These are phyloP conservation scores for Amia ocellicauda DNA, from an alignment of 2,113 vertebrate species.

Conservation along the genomic window DNA sequence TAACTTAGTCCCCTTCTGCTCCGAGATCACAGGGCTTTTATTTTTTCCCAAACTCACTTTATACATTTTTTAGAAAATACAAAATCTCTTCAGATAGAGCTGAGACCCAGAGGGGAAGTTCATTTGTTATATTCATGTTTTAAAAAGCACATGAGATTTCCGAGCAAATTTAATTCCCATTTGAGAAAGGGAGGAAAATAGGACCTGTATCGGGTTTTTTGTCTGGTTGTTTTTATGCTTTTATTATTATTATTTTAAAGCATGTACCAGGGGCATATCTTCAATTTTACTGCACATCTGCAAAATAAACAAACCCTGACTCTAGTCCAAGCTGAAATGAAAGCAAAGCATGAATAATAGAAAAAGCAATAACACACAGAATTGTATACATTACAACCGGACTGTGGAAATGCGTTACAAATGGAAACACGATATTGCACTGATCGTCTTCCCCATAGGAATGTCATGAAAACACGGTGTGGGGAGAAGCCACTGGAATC, in stretches of 20 bases:
- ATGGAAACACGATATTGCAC: not conserved
- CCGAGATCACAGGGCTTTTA: not conserved
- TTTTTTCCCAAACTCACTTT: not conserved
- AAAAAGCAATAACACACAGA: not conserved
- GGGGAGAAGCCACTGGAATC: slow-evolving; percentile 17
- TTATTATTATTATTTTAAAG: slow-evolving; percentile 11
- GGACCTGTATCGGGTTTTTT: slow-evolving; percentile 1
- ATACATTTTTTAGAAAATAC: not conserved
- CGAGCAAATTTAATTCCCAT: not conserved
- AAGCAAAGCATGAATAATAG: slow-evolving; percentile 7
- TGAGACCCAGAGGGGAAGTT: not conserved
- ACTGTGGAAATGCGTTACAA: not conserved
- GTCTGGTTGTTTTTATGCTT: too few species aligned
- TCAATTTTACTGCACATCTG: not conserved
- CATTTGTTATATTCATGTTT: not conserved
- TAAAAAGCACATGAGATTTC: not conserved
- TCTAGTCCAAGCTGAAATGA: slow-evolving; percentile 1
- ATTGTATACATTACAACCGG: not conserved
- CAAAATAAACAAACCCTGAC: not conserved
- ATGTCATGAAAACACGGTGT: slow-evolving; percentile 31
- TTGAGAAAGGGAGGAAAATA: slow-evolving; percentile 12
- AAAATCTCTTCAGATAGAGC: not conserved
- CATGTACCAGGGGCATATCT: not conserved
- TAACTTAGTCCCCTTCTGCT: not conserved
- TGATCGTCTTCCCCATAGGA: slow-evolving; percentile 8